Evolutionary conservation across 2,888 invertebrate genomes (phyloP).

Genomic region (Neelides folsomi): DNA sequence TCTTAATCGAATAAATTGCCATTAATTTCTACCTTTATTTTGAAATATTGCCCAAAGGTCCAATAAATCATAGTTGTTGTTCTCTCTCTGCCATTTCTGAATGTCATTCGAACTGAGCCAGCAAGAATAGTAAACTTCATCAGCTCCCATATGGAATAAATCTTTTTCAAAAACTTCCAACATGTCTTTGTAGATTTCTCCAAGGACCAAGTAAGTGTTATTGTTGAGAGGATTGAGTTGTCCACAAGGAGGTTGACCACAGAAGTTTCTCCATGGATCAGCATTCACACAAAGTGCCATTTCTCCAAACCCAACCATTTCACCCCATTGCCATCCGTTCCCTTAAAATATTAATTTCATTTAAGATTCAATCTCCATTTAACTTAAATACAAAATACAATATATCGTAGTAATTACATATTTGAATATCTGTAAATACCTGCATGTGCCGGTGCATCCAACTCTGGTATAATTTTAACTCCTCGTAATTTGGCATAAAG

Average conservation of each 20-base stretch:
- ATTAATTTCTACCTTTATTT: conserved; percentile 6
- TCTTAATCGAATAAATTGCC: background rate
- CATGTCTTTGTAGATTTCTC: conserved; percentile 57
- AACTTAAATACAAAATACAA: no score
- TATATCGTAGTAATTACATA: no score
- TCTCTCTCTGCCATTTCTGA: conserved; percentile 39
- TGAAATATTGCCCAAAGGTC: conserved; percentile 34
- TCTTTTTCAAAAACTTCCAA: conserved; percentile 46
- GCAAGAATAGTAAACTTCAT: conserved; percentile 63
- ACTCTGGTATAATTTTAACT: conserved; percentile 36
- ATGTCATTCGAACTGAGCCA: conserved; percentile 61
- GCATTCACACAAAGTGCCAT: conserved; percentile 67
- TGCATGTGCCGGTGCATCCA: conserved; percentile 35
- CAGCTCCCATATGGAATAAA: conserved; percentile 38
- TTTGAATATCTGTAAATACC: no score
- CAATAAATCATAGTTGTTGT: conserved; percentile 39
- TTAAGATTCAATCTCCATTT: no score
- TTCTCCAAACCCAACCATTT: conserved; percentile 50
- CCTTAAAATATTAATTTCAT: conserved; percentile 14
- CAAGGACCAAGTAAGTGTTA: conserved; percentile 36
- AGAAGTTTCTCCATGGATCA: conserved; percentile 56
- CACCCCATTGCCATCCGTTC: conserved; percentile 35
- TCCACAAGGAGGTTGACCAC: conserved; percentile 65
- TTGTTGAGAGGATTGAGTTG: conserved; percentile 35
- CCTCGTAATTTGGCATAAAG: conserved; percentile 41